Percentiles rank a stretch among this genome's conserved stretches.
Evolutionary conservation across 2,888 invertebrate genomes (phyloP).

Genomic region (Argyra leucocephala): DNA sequence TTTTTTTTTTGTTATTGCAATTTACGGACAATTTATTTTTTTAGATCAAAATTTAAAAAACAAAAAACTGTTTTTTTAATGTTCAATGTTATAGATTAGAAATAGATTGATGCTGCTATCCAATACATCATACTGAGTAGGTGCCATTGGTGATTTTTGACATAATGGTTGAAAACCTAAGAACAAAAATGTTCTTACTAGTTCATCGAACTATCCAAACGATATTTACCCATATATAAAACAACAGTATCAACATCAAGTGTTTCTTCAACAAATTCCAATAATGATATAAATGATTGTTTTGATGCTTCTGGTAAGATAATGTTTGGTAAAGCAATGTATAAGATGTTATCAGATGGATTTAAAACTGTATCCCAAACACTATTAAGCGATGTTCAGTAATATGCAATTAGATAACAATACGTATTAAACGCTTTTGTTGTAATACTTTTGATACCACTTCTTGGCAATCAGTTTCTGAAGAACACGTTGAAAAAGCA

Average conservation of each 20-base stretch:
- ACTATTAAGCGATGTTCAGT: conserved; percentile 67
- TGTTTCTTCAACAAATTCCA: too few relatives aligned
- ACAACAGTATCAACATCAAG: conserved; percentile 71
- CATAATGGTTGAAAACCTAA: conserved; percentile 80
- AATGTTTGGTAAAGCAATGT: conserved; percentile 78
- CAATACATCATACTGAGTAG: conserved; percentile 49
- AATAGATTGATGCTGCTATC: conserved; percentile 51
- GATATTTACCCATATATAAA: conserved; percentile 70
- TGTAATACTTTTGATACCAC: conserved; percentile 63
- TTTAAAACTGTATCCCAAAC: conserved; percentile 66
- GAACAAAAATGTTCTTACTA: conserved; percentile 82
- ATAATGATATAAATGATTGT: too few relatives aligned
- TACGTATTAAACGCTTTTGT: conserved; percentile 58
- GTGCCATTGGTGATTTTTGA: conserved; percentile 68
- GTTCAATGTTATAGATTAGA: too few relatives aligned
- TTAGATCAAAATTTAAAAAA: too few relatives aligned
- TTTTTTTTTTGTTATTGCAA: too few relatives aligned
- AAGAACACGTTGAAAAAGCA: too few relatives aligned
- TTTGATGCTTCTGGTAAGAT: conserved; percentile 76
- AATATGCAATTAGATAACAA: conserved; percentile 67
- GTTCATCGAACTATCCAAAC: conserved; percentile 72
- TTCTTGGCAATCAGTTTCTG: too few relatives aligned
- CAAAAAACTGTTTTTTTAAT: too few relatives aligned
- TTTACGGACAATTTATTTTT: too few relatives aligned
- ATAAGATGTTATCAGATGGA: conserved; percentile 59